Conservation (phyloP, 2,797 vertebrate genomes). For the Thamnophis elegans region DNA sequence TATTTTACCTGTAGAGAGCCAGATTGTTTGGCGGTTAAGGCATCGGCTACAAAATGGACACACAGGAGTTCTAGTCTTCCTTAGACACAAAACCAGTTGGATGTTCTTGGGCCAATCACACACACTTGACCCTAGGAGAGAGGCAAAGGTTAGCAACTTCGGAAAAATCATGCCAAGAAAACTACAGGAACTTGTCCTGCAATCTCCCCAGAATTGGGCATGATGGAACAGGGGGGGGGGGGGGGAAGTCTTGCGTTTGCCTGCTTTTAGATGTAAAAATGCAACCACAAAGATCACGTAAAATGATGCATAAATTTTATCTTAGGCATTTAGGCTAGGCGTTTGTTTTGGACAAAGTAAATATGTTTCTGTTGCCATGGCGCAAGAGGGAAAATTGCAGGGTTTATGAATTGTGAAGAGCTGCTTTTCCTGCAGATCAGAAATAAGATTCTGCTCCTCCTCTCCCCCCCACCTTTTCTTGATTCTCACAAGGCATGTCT, state of each 20-base stretch:
- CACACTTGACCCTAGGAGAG: not conserved
- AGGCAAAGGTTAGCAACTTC: not conserved
- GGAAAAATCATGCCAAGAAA: not conserved
- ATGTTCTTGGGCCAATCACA: not conserved
- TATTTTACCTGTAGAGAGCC: not conserved
- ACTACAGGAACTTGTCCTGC: not conserved
- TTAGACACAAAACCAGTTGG: not conserved
- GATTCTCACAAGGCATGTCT: not conserved
- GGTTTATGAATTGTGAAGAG: not conserved
- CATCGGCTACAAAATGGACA: not conserved
- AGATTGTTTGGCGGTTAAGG: not conserved
- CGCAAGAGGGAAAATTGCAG: not conserved
- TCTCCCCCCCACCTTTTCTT: not conserved
- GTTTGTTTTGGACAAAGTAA: not conserved
- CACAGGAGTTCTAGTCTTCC: not conserved
- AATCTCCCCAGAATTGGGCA: not conserved
- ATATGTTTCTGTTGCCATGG: not conserved
- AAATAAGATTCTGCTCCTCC: not conserved
- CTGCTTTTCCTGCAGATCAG: not conserved
- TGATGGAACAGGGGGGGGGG: not conserved
- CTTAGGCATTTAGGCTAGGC: too few relatives aligned
- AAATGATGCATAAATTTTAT: not conserved
- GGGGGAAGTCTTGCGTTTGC: fast-evolving
- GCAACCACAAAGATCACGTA: too few relatives aligned
- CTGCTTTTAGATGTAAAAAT: too few relatives aligned